Evolutionary conservation across 2,888 invertebrate species (phyloP).

Genomic region (Drosophila formosana): DNA sequence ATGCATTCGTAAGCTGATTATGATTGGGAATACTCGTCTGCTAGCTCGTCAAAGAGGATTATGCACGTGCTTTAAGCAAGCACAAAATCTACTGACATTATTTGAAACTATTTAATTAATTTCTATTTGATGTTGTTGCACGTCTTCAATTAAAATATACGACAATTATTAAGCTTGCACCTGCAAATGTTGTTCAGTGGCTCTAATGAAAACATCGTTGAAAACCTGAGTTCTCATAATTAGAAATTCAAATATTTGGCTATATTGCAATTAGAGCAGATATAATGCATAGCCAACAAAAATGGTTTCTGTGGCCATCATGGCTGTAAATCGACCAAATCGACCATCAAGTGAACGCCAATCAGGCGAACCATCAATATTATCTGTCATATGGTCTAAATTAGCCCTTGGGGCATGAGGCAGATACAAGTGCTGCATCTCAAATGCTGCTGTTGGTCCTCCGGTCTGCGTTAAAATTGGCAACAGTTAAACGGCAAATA

Average conservation of each 20-base stretch:
- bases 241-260: constrained; percentile 11
- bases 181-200: background rate
- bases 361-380: constrained; percentile 52
- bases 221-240: constrained; percentile 31
- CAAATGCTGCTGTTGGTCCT: constrained; percentile 9
- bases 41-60: constrained; percentile 45
- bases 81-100: background rate
- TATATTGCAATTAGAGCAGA: constrained; percentile 1
- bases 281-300: background rate
- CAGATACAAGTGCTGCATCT: constrained; percentile 12
- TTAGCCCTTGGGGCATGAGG: constrained; percentile 6
- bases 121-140: background rate
- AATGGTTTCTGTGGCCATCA: background rate
- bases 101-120: constrained; percentile 8
- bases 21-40: constrained; percentile 5
- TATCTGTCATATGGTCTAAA: constrained; percentile 33
- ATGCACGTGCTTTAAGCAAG: constrained; percentile 12
- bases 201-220: constrained; percentile 1
- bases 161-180: background rate
- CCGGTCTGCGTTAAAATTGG: constrained; percentile 56
- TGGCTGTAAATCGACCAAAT: constrained; percentile 15
- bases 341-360: constrained; percentile 38
- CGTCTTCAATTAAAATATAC: background rate
- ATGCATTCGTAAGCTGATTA: constrained; percentile 71
- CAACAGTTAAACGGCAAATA: constrained; percentile 75